Base-by-base conservation (phyloP, 2,113 vertebrate species). In the Chloebia gouldiae region DNA sequence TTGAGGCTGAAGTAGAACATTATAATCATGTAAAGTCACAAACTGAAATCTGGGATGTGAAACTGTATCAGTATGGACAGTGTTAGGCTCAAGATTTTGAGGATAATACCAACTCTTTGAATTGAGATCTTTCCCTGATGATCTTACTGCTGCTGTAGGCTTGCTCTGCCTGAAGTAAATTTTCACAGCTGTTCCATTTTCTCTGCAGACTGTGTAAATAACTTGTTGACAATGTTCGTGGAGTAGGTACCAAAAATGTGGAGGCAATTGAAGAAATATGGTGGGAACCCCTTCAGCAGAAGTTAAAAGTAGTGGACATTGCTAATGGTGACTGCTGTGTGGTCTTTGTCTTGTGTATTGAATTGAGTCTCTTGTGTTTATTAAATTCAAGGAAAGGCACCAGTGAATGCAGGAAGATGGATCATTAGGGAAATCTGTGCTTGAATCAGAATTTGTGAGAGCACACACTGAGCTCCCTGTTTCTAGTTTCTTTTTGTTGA, bases 341-440 rank as follows among this genome's bases (percentile, higher is more conserved):
- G 3, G 20, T 68, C 19, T 64, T 66, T 69, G 8, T 65, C 23
- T 45, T 0, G 0, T 45, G 30, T 44, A 0, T 19, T 54, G 69
- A 49, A 47, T 60, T 45, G 45, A 51, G 13, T 45, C 33, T 54
- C 30, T 44, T 10, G 19, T 61, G 45, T 56, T 64, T 44, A 4
- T 57, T 53, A 39, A 68, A 68, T 24, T 61, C 51, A 9, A 22
- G 70, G 25, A 68, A 17, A 21, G 45, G 35, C 35, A 51, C 15
- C 30, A 22, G 13, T 27, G 24, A 23, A 7, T 44, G 17, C 37
- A 53, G 70, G 13, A 40, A 68, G 33, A 37, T 35, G 50, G 54
- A 33, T 47, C 3, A 0, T 57, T 63, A 47, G 16, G 25, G 77
- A 51, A 51, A 51, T 49, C 24, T 27, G 17, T 45, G 44, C 3